These are phyloP conservation scores for Hydra vulgaris DNA, from an alignment of 30 jellyfish, hydroid and myxozoan genomes.

Conservation along the genomic window DNA sequence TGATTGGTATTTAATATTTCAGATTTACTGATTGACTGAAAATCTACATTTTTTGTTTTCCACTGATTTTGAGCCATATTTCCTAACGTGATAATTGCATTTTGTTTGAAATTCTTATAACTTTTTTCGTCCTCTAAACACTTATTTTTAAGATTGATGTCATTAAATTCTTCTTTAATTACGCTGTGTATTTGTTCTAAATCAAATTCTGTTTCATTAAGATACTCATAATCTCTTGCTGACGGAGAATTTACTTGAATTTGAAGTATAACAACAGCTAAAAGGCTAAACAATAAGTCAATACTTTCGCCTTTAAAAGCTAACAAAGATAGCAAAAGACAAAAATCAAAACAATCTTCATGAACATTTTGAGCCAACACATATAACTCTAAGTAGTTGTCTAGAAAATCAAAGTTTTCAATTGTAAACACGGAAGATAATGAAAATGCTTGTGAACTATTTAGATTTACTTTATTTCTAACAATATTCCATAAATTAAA, in stretches of 20 bases:
- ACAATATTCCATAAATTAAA: too few relatives aligned
- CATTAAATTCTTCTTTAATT: neutral
- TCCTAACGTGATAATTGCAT: neutral
- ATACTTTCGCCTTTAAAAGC: neutral
- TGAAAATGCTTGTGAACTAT: too few relatives aligned
- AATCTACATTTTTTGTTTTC: neutral
- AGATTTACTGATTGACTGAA: too few relatives aligned
- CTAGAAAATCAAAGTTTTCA: too few relatives aligned
- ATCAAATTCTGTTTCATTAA: neutral
- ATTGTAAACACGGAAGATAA: too few relatives aligned
- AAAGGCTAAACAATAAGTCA: neutral
- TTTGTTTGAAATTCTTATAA: neutral
- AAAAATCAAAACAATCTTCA: neutral
- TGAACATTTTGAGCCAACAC: neutral
- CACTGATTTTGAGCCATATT: neutral
- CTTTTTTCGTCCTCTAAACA: neutral
- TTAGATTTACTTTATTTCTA: too few relatives aligned
- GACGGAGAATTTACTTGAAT: neutral
- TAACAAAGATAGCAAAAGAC: neutral
- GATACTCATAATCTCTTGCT: neutral
- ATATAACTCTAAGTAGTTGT: neutral
- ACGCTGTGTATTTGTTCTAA: neutral
- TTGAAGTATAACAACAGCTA: neutral
- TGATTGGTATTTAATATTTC: too few relatives aligned
- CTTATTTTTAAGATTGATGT: neutral